Evolutionary conservation across 2,797 vertebrate species (phyloP).

Genomic region (Gorsachius magnificus): DNA sequence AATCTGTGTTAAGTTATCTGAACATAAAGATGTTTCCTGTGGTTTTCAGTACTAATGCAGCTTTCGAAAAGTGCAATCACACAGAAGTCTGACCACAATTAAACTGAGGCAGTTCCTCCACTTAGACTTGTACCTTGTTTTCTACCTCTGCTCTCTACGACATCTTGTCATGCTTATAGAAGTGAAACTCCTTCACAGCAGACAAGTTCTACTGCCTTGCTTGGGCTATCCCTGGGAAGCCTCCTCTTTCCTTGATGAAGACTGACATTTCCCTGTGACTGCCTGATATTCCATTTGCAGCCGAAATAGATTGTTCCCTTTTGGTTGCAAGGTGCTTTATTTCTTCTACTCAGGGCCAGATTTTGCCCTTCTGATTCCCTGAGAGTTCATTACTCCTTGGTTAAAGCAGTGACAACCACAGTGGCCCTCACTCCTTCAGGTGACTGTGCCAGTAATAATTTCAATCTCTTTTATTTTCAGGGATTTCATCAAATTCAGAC

Average conservation of each 20-base stretch:
- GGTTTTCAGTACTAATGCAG: neutral
- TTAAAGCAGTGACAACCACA: neutral
- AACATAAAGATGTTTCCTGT: neutral
- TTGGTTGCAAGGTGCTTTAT: neutral
- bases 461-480: conserved; percentile 12
- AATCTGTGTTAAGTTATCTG: neutral
- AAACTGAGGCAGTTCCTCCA: neutral
- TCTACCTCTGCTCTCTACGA: neutral
- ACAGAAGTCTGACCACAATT: neutral
- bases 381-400: neutral
- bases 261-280: neutral
- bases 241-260: neutral
- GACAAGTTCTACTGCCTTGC: neutral
- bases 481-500: neutral
- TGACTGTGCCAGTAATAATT: neutral
- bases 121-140: neutral
- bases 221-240: neutral
- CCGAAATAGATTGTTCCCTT: neutral
- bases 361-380: neutral
- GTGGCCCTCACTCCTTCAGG: neutral
- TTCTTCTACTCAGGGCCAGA: neutral
- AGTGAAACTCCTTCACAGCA: neutral
- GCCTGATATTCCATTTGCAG: neutral
- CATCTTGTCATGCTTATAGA: neutral
- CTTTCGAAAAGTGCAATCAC: neutral